These are phyloP conservation scores for Sarcophaga peregrina DNA, from an alignment of 1,140 invertebrate species.

Conservation along the genomic window DNA sequence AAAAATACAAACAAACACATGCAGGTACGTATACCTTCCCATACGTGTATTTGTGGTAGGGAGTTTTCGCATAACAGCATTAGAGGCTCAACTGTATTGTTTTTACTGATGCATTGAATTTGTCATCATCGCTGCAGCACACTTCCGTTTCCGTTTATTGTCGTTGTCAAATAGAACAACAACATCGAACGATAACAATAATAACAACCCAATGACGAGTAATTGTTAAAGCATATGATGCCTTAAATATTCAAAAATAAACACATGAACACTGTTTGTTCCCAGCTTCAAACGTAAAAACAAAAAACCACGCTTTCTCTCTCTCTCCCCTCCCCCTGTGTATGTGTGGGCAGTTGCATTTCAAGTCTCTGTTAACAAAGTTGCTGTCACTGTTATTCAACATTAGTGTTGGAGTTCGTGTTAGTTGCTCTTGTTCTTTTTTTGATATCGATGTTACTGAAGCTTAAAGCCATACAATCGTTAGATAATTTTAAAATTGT, in stretches of 20 bases:
- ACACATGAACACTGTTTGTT: not conserved
- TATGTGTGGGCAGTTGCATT: not conserved
- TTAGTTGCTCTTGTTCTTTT: not conserved
- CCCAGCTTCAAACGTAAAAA: no score
- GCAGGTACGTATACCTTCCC: no score
- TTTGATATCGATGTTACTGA: not conserved
- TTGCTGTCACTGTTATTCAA: no score
- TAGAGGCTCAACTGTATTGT: not conserved
- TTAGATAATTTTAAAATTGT: not conserved
- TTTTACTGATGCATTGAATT: conserved; percentile 7
- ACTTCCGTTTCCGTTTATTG: conserved; percentile 13
- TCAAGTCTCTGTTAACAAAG: no score
- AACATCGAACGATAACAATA: not conserved
- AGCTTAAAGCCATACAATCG: not conserved
- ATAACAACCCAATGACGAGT: not conserved
- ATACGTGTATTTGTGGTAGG: not conserved
- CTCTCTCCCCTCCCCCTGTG: not conserved
- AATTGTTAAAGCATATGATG: not conserved
- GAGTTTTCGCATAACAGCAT: not conserved
- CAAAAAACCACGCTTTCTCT: no score
- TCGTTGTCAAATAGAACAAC: not conserved
- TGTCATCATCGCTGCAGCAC: conserved; percentile 12
- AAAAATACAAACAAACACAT: no score
- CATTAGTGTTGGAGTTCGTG: no score
- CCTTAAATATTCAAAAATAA: not conserved